Base-by-base conservation (phyloP, 2,888 invertebrate genomes). In the Hedya salicella region DNA sequence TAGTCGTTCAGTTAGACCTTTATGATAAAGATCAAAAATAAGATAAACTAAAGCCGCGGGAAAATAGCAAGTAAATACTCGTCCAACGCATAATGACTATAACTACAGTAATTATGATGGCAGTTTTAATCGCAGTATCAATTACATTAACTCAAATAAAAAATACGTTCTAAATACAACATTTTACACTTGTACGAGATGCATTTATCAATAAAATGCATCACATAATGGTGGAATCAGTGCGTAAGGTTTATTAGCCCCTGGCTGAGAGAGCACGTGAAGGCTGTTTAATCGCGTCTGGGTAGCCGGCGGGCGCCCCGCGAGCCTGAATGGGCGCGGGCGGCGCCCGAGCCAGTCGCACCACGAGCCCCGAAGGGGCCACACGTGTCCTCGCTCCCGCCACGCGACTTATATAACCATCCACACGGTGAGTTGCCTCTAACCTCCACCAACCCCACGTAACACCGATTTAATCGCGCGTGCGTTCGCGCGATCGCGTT, bases 341-440 rank as follows among this genome's bases (percentile, higher is more conserved):
- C 88, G 89, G 88, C 88, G 85, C 86, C 86, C 85, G 85, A 82
- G 77, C 75, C 89, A 92, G 92, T 92, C 91, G 90, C 89, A 88
- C 82, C 82, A 81, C 85, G 80, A 85, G 87, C 91, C 91, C 88
- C 88, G 75, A 73, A 81, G 88, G 90, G 91, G 91, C 85, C 75
- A 79, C 86, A 89, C 91, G 91, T 89, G 84, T 88, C 83, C 81
- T 82, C 84, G 82, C 76, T 82, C 81, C 85, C 85, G 79, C 80
- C 78, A 79, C 85, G 85, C 85, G 88, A 85, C 91, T 92, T 92
- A 92, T 89, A 82, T 92, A 92, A 92, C 85, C 87, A 89, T 86
- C 89, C 88, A 87, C 88, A 88, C 89, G 90, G 90, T 89, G 88
- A 89, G 85, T 86, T 82, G 86, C 89, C 90, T 88, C 87, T 87